These are phyloP conservation scores for Menidia beryllina DNA, from an alignment of 2,113 vertebrate genomes.

Conservation along the genomic window DNA sequence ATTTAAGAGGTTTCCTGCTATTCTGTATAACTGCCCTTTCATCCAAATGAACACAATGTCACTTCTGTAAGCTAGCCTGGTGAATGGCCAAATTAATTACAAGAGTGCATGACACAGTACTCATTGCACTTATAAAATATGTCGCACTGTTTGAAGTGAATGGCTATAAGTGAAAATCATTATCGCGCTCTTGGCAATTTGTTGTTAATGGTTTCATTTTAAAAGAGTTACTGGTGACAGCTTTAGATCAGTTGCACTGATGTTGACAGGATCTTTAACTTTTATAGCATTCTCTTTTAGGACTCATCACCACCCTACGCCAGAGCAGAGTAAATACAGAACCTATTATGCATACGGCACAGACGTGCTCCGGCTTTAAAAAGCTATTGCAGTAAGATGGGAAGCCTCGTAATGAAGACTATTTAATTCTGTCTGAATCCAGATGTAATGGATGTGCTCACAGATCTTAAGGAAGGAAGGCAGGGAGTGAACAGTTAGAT, in stretches of 20 bases:
- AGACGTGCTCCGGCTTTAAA: constrained; percentile 43
- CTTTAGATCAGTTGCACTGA: constrained; percentile 36
- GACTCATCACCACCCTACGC: constrained; percentile 9
- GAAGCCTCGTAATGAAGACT: constrained; percentile 62
- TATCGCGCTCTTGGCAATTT: constrained; percentile 18
- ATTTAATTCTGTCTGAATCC: constrained; percentile 68
- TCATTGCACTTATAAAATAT: constrained; percentile 7
- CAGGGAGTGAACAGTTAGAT: constrained; percentile 44
- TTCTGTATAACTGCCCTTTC: constrained; percentile 18
- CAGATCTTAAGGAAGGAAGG: constrained; percentile 54
- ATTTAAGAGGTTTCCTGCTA: constrained; percentile 45
- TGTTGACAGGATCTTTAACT: constrained; percentile 50
- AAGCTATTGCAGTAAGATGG: constrained; percentile 47
- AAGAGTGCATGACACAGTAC: too few species aligned
- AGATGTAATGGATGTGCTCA: constrained; percentile 64
- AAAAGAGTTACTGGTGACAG: constrained; percentile 20
- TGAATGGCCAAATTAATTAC: not conserved
- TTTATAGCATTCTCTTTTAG: constrained; percentile 22
- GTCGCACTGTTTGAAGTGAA: constrained; percentile 18
- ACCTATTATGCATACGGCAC: constrained; percentile 49
- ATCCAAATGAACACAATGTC: constrained; percentile 29
- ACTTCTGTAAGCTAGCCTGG: constrained; percentile 20
- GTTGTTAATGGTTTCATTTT: constrained; percentile 33
- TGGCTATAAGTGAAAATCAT: not conserved
- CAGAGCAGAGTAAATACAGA: constrained; percentile 60